Evolutionary conservation across 2,797 vertebrate species (phyloP).

Genomic region (Argya squamiceps): DNA sequence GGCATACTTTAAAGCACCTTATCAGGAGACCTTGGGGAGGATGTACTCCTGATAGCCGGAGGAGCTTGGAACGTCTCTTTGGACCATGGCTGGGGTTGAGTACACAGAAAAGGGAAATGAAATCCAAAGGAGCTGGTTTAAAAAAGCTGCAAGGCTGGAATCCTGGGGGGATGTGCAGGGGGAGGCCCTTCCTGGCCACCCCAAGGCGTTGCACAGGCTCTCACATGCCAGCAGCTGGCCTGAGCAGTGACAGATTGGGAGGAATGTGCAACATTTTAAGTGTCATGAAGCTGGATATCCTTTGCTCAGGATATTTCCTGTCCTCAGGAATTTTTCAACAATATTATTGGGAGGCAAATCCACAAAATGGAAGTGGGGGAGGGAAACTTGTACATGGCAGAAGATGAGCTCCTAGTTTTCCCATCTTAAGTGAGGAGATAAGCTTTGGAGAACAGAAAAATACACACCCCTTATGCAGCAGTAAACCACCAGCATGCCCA

Average conservation of each 20-base stretch:
- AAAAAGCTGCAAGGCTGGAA: not conserved
- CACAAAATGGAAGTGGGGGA: not conserved
- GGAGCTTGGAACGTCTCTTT: not conserved
- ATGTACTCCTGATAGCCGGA: not conserved
- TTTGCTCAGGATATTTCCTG: constrained; percentile 5
- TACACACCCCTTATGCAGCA: rapidly evolving
- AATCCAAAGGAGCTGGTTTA: not conserved
- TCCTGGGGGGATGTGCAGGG: rapidly evolving
- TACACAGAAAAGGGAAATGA: not conserved
- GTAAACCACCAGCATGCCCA: not conserved
- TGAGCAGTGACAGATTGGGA: not conserved
- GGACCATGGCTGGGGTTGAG: not conserved
- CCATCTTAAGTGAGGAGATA: not conserved
- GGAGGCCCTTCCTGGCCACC: not conserved
- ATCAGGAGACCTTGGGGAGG: not conserved
- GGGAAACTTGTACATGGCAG: not conserved
- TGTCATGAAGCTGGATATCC: not conserved
- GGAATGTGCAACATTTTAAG: not conserved
- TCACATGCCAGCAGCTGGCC: rapidly evolving
- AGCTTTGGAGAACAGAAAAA: not conserved
- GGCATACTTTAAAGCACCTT: not conserved
- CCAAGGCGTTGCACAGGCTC: rapidly evolving
- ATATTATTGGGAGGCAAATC: constrained; percentile 1
- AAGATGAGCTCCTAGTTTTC: not conserved
- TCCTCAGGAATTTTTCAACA: constrained; percentile 16